Conservation (phyloP, 92 coral and sea anemone species). For the Porites cylindrica region DNA sequence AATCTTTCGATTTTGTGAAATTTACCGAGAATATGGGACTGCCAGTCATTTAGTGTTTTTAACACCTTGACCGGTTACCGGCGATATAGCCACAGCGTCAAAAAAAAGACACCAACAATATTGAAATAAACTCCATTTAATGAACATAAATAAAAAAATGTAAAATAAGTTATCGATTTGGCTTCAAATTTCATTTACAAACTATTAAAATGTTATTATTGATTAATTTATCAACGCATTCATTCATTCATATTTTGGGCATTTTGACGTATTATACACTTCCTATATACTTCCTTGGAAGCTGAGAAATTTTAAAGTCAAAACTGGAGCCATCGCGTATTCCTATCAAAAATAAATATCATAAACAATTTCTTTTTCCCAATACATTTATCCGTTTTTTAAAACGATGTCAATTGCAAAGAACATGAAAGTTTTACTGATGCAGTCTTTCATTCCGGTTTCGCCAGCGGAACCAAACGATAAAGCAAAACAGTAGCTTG, state of each 20-base stretch:
- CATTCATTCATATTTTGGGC: background rate
- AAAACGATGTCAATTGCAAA: background rate
- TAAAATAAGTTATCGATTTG: background rate
- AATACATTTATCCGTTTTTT: background rate
- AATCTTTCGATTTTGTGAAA: too few species aligned
- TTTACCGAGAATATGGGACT: too few species aligned
- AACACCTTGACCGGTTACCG: too few species aligned
- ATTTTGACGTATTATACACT: too few species aligned
- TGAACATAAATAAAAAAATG: conserved; percentile 19
- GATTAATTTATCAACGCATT: background rate
- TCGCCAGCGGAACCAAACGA: background rate
- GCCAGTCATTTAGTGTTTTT: too few species aligned
- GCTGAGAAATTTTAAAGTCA: too few species aligned
- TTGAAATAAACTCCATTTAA: conserved; percentile 4
- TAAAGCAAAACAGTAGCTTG: background rate
- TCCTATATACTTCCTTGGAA: too few species aligned
- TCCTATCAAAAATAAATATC: background rate
- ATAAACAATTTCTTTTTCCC: background rate
- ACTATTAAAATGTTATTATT: background rate
- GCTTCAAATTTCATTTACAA: background rate
- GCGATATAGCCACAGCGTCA: too few species aligned
- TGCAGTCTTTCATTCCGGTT: background rate
- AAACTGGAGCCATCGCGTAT: background rate
- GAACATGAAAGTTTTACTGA: background rate
- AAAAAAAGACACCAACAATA: too few species aligned